Evolutionary conservation across 1,140 invertebrate genomes (phyloP).

Genomic region (Pygmarrhopalites habei): DNA sequence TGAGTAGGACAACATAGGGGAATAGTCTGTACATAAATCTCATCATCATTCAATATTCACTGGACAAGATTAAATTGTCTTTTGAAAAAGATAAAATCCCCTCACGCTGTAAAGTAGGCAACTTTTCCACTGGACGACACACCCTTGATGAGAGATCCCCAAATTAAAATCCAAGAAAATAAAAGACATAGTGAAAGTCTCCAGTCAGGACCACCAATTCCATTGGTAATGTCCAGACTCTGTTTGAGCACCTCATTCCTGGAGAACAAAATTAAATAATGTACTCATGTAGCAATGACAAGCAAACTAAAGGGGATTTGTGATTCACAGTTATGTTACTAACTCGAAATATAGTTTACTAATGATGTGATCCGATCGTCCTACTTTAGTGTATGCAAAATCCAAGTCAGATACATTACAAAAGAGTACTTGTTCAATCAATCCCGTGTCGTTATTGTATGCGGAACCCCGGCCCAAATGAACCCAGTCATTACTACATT

Average conservation of each 20-base stretch:
- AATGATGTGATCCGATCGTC: no score
- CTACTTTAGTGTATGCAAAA: background rate
- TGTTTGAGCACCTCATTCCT: constrained; percentile 63
- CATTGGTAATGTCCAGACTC: constrained; percentile 58
- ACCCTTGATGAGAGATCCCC: constrained; percentile 66
- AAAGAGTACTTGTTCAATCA: background rate
- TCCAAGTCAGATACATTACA: background rate
- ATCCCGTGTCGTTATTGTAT: constrained; percentile 6
- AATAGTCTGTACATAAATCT: no score
- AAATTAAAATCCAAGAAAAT: constrained; percentile 67
- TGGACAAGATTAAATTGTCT: no score
- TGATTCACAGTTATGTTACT: no score
- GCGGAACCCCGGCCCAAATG: background rate
- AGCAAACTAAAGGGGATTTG: no score
- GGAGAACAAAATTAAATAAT: constrained; percentile 32
- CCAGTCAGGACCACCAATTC: constrained; percentile 66
- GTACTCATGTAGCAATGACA: no score
- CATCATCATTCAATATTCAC: no score
- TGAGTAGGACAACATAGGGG: constrained; percentile 74
- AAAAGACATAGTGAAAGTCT: constrained; percentile 66
- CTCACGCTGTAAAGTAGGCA: constrained; percentile 50
- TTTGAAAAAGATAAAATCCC: no score
- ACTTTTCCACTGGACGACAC: constrained; percentile 69
- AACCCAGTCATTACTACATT: background rate
- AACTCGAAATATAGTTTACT: constrained; percentile 26